Conservation (phyloP, 2,113 vertebrate genomes). For the Hymenochirus boettgeri region DNA sequence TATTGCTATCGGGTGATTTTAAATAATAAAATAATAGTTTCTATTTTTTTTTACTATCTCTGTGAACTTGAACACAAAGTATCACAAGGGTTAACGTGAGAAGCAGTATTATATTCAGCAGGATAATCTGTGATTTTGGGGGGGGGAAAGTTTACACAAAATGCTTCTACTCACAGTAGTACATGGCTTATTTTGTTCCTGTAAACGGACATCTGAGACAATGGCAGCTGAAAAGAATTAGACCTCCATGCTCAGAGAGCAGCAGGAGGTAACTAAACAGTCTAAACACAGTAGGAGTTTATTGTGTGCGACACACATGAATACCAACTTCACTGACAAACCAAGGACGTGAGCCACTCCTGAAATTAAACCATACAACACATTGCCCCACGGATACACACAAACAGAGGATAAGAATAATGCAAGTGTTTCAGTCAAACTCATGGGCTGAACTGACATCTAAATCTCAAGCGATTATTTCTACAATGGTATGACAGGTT, state of each 20-base stretch:
- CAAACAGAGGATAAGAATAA: slow-evolving; percentile 1
- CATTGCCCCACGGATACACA: slow-evolving; percentile 12
- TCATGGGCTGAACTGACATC: not conserved
- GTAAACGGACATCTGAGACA: slow-evolving; percentile 42
- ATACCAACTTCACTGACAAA: slow-evolving; percentile 33
- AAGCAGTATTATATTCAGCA: not conserved
- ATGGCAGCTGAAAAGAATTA: slow-evolving; percentile 41
- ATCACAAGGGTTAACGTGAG: not conserved
- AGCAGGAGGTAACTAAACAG: slow-evolving; percentile 35
- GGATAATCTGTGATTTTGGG: slow-evolving; percentile 20
- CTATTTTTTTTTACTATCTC: too few relatives aligned
- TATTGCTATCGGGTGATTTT: too few relatives aligned
- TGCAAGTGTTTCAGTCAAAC: slow-evolving; percentile 8
- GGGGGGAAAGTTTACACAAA: slow-evolving; percentile 8
- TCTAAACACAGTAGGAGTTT: slow-evolving; percentile 37
- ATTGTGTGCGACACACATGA: slow-evolving; percentile 39
- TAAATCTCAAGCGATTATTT: slow-evolving; percentile 28
- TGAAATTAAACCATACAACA: slow-evolving; percentile 34
- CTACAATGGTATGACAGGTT: too few relatives aligned
- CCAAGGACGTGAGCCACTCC: slow-evolving; percentile 28
- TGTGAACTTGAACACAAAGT: too few relatives aligned
- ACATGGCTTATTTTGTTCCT: slow-evolving; percentile 36
- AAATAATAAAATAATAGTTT: too few relatives aligned
- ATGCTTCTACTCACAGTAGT: slow-evolving; percentile 37
- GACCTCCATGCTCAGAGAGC: slow-evolving; percentile 39